These are phyloP conservation scores for Adoxophyes honmai DNA, from an alignment of 1,140 invertebrate species.

Conservation along the genomic window DNA sequence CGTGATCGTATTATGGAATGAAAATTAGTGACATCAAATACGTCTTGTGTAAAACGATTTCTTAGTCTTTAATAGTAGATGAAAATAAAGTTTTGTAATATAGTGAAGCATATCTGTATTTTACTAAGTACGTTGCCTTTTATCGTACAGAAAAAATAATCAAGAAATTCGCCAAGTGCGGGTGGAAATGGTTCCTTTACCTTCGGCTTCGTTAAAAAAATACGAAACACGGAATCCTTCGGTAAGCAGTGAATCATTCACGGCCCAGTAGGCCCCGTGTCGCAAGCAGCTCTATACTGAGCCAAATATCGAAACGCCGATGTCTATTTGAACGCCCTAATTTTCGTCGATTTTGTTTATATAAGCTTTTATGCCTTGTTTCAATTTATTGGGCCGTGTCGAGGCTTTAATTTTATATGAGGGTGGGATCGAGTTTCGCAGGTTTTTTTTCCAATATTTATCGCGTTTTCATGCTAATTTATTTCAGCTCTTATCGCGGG, in stretches of 20 bases:
- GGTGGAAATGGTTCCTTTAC: no score
- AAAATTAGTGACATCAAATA: no score
- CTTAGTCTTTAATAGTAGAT: no score
- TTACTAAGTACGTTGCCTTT: no score
- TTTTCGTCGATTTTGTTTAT: constrained; percentile 12
- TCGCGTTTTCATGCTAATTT: constrained; percentile 14
- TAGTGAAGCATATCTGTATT: no score
- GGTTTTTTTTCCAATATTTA: constrained; percentile 12
- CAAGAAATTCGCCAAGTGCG: no score
- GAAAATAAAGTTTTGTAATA: no score
- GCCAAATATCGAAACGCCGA: neutral
- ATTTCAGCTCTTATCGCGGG: constrained; percentile 9
- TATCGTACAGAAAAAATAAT: no score
- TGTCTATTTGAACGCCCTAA: constrained; percentile 12
- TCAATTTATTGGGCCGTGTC: constrained; percentile 14
- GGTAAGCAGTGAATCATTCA: neutral
- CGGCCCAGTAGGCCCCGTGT: neutral
- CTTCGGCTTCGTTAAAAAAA: neutral
- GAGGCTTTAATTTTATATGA: constrained; percentile 13
- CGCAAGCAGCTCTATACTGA: neutral
- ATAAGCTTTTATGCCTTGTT: constrained; percentile 12
- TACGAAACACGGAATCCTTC: neutral
- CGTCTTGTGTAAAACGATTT: no score
- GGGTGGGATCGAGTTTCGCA: constrained; percentile 7
- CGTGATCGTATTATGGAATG: no score